phyloP scores from a whole-genome alignment of 2,113 vertebrate genomes.

The Mus pahari region DNA sequence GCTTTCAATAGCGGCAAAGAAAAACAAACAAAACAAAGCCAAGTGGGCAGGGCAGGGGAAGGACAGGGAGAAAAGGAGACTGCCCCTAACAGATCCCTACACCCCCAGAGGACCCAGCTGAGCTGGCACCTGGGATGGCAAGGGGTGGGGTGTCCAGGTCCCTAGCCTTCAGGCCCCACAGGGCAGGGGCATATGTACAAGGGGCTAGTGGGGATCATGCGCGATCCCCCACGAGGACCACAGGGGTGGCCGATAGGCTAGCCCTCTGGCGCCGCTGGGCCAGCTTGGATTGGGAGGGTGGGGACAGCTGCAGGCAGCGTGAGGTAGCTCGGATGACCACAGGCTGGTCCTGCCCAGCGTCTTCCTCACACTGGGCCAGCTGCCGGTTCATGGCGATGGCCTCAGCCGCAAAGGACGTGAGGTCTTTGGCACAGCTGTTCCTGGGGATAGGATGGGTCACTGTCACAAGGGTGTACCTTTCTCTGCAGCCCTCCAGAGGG shows the following conservation, averaged over 20 bases:
- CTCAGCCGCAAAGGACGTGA: slow-evolving; percentile 96
- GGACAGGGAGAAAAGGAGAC: not conserved
- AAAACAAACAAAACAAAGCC: not conserved
- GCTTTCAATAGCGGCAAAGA: slow-evolving; percentile 52
- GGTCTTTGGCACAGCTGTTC: slow-evolving; percentile 97
- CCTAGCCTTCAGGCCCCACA: slow-evolving; percentile 20
- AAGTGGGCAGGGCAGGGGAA: not conserved
- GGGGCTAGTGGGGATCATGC: not conserved
- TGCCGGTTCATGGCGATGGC: slow-evolving; percentile 97
- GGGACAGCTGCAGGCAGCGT: slow-evolving; percentile 94
- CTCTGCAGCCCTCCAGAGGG: not conserved
- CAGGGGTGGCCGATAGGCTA: slow-evolving; percentile 91
- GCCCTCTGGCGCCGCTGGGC: slow-evolving; percentile 93
- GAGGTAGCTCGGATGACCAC: slow-evolving; percentile 92
- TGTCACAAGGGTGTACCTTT: not conserved
- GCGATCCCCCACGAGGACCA: slow-evolving; percentile 94
- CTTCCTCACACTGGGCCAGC: slow-evolving; percentile 93
- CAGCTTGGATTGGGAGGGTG: slow-evolving; percentile 95
- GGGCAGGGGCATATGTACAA: slow-evolving; percentile 58
- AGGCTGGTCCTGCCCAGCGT: slow-evolving; percentile 83
- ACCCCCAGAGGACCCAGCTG: slow-evolving; percentile 81
- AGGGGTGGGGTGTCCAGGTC: slow-evolving; percentile 73
- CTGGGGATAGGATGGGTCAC: slow-evolving; percentile 76
- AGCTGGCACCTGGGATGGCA: slow-evolving; percentile 84
- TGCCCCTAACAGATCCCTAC: slow-evolving; percentile 67